These are phyloP conservation scores for Alcedo atthis DNA, from an alignment of 2,797 vertebrate species.

Conservation along the genomic window DNA sequence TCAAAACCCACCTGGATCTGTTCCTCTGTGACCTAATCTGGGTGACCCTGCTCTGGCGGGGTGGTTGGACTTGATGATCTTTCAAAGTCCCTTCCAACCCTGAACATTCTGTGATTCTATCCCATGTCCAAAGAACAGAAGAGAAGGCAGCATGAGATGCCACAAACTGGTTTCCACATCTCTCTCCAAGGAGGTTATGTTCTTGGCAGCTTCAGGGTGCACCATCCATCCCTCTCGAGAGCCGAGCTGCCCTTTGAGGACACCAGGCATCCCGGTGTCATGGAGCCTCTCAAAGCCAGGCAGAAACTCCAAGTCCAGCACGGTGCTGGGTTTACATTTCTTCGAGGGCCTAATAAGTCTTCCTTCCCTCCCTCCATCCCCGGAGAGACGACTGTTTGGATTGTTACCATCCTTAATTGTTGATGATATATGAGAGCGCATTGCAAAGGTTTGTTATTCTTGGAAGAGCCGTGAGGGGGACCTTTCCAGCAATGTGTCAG, in stretches of 20 bases:
- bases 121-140: background rate
- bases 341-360: background rate
- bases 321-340: background rate
- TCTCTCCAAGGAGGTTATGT: background rate
- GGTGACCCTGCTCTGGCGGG: no score
- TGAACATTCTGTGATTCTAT: background rate
- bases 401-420: conserved; percentile 21
- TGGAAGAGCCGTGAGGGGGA: background rate
- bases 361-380: background rate
- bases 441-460: conserved; percentile 54
- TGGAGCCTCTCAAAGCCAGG: background rate
- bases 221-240: background rate
- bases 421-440: conserved; percentile 30
- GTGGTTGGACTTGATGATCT: no score
- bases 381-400: conserved; percentile 19
- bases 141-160: background rate
- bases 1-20: no score
- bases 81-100: no score
- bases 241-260: background rate
- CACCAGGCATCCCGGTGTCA: background rate
- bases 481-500: conserved; percentile 61
- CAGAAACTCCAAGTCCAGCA: background rate
- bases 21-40: no score
- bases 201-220: conserved; percentile 1
- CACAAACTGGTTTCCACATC: background rate